phyloP scores from a whole-genome alignment of 2,113 vertebrate genomes.

The Gymnogyps californianus region DNA sequence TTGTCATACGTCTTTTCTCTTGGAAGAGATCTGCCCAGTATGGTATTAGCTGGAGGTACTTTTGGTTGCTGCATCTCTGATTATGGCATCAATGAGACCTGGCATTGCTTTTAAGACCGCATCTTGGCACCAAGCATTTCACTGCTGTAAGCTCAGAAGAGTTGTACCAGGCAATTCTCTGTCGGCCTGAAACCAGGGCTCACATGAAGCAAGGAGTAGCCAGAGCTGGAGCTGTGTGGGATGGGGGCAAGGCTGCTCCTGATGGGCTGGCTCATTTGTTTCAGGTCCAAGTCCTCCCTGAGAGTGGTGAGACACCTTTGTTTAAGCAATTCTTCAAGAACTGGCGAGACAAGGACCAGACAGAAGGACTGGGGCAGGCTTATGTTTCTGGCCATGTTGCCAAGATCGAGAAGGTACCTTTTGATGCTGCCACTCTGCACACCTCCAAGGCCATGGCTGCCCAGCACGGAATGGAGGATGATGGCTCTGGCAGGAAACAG shows the following conservation, averaged over 20 bases:
- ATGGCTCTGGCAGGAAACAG: slow-evolving; percentile 89
- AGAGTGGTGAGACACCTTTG: slow-evolving; percentile 92
- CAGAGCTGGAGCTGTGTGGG: not conserved
- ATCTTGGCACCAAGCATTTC: not conserved
- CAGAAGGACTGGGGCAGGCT: slow-evolving; percentile 83
- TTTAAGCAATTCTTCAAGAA: slow-evolving; percentile 99
- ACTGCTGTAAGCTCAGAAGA: not conserved
- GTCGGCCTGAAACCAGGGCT: not conserved
- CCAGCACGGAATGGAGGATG: slow-evolving; percentile 95
- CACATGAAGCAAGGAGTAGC: not conserved
- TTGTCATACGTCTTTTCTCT: not conserved
- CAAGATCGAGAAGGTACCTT: slow-evolving; percentile 89
- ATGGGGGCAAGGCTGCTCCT: not conserved
- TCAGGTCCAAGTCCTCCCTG: slow-evolving; percentile 88
- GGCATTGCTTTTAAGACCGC: fast-evolving
- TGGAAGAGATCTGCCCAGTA: not conserved
- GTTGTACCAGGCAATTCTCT: not conserved
- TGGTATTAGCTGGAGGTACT: not conserved
- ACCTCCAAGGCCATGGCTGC: slow-evolving; percentile 90
- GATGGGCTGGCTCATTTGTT: not conserved
- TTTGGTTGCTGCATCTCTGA: not conserved
- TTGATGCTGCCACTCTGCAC: slow-evolving; percentile 88
- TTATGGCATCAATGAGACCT: not conserved
- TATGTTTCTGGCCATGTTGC: slow-evolving; percentile 91
- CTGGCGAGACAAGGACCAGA: slow-evolving; percentile 93